Percentiles rank a stretch among this genome's conserved stretches.
phyloP scores from a whole-genome alignment of 2,888 invertebrate species.

The Cephalotes varians region DNA sequence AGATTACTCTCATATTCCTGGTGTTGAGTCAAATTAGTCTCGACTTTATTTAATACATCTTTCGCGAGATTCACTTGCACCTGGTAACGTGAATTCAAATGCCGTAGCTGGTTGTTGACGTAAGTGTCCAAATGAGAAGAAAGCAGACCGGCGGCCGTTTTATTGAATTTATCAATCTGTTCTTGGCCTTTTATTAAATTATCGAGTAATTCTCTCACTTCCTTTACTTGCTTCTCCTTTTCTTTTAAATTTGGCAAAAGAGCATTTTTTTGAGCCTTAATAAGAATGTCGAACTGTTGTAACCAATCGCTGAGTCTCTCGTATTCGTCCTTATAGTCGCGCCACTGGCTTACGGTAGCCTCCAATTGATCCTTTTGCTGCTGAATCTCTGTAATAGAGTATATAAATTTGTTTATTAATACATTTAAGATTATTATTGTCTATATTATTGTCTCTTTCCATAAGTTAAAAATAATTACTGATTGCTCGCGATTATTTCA shows the following conservation, averaged over 20 bases:
- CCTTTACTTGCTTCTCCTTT: conserved; percentile 94
- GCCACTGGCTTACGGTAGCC: conserved; percentile 93
- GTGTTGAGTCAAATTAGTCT: conserved; percentile 95
- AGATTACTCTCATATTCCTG: conserved; percentile 92
- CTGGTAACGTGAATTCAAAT: conserved; percentile 95
- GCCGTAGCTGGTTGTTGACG: conserved; percentile 94
- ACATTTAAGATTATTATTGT: neutral
- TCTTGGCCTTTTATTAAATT: conserved; percentile 92
- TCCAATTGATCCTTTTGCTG: conserved; percentile 94
- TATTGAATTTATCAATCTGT: conserved; percentile 94
- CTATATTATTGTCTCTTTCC: neutral
- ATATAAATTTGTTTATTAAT: conserved; percentile 54
- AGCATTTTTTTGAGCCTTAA: conserved; percentile 95
- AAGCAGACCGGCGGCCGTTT: conserved; percentile 91
- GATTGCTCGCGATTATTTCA: neutral
- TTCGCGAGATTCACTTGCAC: conserved; percentile 95
- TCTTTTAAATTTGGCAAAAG: conserved; percentile 92
- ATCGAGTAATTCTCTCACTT: conserved; percentile 92
- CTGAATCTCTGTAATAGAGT: conserved; percentile 88
- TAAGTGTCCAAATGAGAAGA: conserved; percentile 95
- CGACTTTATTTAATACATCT: conserved; percentile 96
- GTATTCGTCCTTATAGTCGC: conserved; percentile 97
- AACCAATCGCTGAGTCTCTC: conserved; percentile 96
- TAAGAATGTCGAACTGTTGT: conserved; percentile 95
- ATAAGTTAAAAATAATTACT: neutral